Evolutionary conservation across 2,797 vertebrate species (phyloP).

Genomic region (Pyrocephalus nanus): DNA sequence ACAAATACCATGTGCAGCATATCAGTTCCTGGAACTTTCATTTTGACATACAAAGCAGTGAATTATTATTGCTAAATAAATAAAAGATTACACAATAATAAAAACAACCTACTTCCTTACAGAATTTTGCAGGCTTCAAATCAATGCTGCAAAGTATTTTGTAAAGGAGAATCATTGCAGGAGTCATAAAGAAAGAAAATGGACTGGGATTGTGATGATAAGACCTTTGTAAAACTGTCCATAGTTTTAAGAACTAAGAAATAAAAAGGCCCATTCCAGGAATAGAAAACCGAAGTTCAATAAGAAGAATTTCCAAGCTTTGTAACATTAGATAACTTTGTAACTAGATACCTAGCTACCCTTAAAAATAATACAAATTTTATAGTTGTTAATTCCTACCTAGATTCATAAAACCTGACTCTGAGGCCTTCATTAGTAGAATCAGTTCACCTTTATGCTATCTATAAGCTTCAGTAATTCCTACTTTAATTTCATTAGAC

Average conservation of each 20-base stretch:
- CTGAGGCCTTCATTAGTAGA: neutral
- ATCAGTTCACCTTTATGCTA: neutral
- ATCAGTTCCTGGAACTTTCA: conserved; percentile 15
- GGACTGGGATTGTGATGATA: neutral
- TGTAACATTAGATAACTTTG: neutral
- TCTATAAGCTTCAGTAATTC: neutral
- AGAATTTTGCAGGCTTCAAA: neutral
- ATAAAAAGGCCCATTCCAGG: neutral
- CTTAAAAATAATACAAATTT: neutral
- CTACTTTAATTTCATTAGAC: neutral
- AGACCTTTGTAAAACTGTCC: neutral
- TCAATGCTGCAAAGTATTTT: neutral
- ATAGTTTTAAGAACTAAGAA: neutral
- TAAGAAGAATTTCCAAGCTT: neutral
- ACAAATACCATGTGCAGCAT: neutral
- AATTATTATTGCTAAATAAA: conserved; percentile 5
- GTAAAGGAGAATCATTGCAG: neutral
- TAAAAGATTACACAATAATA: neutral
- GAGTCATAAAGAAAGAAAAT: neutral
- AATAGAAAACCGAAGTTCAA: neutral
- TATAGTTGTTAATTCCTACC: neutral
- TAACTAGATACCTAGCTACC: neutral
- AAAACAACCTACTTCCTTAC: neutral
- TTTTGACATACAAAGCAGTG: conserved; percentile 5
- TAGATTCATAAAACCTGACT: neutral